These are phyloP conservation scores for Boloria selene DNA, from an alignment of 2,888 invertebrate genomes.

Conservation along the genomic window DNA sequence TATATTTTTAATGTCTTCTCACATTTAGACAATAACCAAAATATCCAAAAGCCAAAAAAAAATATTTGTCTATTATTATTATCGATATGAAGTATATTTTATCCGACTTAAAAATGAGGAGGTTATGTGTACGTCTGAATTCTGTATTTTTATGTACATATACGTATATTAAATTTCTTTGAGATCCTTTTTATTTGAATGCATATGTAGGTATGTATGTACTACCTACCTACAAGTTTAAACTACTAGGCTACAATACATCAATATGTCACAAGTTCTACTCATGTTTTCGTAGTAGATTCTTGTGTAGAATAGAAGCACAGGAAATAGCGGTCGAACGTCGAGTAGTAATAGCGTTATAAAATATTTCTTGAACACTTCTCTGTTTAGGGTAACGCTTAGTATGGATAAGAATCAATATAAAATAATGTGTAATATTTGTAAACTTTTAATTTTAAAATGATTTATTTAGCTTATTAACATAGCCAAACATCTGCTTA, in stretches of 20 bases:
- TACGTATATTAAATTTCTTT: too few species aligned
- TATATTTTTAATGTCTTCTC: too few species aligned
- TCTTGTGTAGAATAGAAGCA: slow-evolving; percentile 19
- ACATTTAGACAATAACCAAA: too few species aligned
- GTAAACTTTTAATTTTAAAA: background rate
- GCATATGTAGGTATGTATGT: too few species aligned
- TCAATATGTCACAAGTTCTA: slow-evolving; percentile 1
- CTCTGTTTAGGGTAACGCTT: background rate
- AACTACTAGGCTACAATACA: background rate
- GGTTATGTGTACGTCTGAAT: too few species aligned
- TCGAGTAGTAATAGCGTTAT: slow-evolving; percentile 44
- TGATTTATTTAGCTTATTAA: background rate
- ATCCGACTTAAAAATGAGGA: too few species aligned
- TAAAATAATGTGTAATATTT: background rate
- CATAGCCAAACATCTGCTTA: too few species aligned
- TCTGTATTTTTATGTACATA: too few species aligned
- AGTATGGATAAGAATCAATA: slow-evolving; percentile 3
- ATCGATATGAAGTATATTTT: too few species aligned
- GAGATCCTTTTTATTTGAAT: too few species aligned
- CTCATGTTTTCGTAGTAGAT: slow-evolving; percentile 13
- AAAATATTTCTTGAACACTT: slow-evolving; percentile 51
- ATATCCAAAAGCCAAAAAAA: too few species aligned
- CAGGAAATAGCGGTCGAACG: slow-evolving; percentile 32
- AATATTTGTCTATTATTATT: too few species aligned
- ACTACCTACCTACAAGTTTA: background rate